Evolutionary conservation across 2,888 invertebrate species (phyloP).

Genomic region (Zygogramma bicolorata): DNA sequence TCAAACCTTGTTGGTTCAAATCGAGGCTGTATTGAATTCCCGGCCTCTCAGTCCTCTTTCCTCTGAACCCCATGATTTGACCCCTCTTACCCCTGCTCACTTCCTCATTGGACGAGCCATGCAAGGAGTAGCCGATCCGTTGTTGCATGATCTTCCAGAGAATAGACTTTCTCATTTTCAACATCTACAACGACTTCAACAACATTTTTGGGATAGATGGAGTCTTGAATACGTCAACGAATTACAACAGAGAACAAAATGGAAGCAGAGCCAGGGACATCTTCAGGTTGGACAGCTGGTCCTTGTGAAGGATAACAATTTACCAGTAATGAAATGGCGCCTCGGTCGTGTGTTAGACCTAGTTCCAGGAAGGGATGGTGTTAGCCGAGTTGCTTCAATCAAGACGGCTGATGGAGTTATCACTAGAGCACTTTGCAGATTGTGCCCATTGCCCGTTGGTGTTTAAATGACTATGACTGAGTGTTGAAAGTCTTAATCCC

Average conservation of each 20-base stretch:
- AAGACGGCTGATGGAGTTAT: constrained; percentile 45
- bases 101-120: constrained; percentile 52
- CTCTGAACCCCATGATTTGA: no score
- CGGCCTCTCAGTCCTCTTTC: no score
- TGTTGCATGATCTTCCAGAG: constrained; percentile 32
- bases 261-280: constrained; percentile 30
- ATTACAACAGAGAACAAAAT: constrained; percentile 47
- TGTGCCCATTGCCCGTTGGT: constrained; percentile 51
- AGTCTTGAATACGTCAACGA: constrained; percentile 49
- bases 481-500: no score
- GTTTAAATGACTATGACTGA: no score
- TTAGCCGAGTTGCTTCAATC: no score
- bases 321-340: constrained; percentile 53
- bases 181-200: constrained; percentile 43
- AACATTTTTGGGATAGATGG: constrained; percentile 53
- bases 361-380: constrained; percentile 54
- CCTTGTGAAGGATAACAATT: constrained; percentile 53
- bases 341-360: constrained; percentile 44
- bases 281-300: constrained; percentile 53
- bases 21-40: no score
- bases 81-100: no score
- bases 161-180: constrained; percentile 49
- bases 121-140: constrained; percentile 42
- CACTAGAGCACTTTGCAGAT: constrained; percentile 43
- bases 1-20: constrained; percentile 19